Evolutionary conservation across 2,888 invertebrate species (phyloP).

Genomic region (Hypercompe scribonia): DNA sequence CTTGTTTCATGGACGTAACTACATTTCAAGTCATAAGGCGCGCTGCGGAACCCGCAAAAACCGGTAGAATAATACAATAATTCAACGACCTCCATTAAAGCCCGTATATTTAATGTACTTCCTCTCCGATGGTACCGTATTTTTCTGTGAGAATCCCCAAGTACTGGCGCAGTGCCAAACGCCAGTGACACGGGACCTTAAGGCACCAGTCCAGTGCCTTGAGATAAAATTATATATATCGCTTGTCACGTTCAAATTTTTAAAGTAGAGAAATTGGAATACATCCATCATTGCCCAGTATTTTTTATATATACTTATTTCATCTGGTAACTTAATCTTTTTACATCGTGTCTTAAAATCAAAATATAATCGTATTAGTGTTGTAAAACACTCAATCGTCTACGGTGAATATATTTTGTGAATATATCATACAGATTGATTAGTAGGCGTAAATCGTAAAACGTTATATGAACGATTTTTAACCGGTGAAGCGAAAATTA

Average conservation of each 20-base stretch:
- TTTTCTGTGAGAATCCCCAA: conserved; percentile 54
- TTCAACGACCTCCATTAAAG: conserved; percentile 47
- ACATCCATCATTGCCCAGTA: conserved; percentile 16
- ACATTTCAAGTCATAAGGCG: conserved; percentile 33
- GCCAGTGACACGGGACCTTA: conserved; percentile 61
- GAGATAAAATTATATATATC: conserved; percentile 53
- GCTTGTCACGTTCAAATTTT: conserved; percentile 38
- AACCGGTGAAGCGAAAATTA: neutral
- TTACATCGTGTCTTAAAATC: conserved; percentile 32
- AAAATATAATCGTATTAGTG: conserved; percentile 23
- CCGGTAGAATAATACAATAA: conserved; percentile 47
- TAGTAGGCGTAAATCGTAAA: neutral
- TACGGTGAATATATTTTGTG: conserved; percentile 10
- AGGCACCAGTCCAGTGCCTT: conserved; percentile 61
- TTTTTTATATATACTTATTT: neutral
- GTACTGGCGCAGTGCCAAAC: conserved; percentile 61
- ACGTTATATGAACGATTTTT: neutral
- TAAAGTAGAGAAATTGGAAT: conserved; percentile 37
- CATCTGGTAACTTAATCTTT: conserved; percentile 40
- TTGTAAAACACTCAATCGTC: conserved; percentile 24
- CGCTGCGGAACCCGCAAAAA: conserved; percentile 35
- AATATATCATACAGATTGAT: conserved; percentile 19
- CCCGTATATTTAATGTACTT: conserved; percentile 59
- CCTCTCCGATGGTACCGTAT: conserved; percentile 58
- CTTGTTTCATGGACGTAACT: conserved; percentile 32